Evolutionary conservation across 2,888 invertebrate species (phyloP), one percentile per base, ranked within the genome.

Genomic region (Parasteatoda lunata): DNA sequence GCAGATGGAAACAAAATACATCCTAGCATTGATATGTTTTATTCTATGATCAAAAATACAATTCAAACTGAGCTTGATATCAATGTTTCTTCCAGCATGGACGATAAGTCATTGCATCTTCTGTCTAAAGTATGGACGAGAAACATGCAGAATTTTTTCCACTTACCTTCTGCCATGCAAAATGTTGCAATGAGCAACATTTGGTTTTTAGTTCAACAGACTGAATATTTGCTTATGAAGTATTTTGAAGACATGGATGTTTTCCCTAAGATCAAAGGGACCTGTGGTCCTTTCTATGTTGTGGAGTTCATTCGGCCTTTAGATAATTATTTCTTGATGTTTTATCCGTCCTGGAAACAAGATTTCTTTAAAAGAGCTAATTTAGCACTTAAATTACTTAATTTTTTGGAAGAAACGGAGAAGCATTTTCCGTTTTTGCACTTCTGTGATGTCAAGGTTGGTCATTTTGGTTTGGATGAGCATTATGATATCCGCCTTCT

Each of bases 401-500:
- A 95, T 90, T 92, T 94, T 48, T 90, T 95, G 4, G 93, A 94
- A 76, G 93, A 93, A 88, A 91, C 95, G 72, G 94, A 95, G 69
- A 92, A 92, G 49, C 93, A 92, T 65, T 93, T 94, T 88, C 93
- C 93, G 3, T 94, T 95, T 89, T 92, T 95, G 86, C 93, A 94
- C 90, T 91, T 95, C 48, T 95, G 95, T 91, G 95, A 95, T 92
- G 93, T 95, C 0, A 95, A 95, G 91, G 92, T 94, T 88, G 93
- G 93, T 87, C 94, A 95, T 91, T 95, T 95, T 91, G 95, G 95
- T 0, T 90, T 94, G 0, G 92, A 93, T 66, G 81, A 78, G 1
- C 90, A 91, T 68, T 90, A 90, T 15, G 84, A 88, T 5, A 89
- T 92, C 9, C 91, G 94, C 91, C 94, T 94, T 89, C 91, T 95